Conservation (phyloP, 2,888 invertebrate species). For the Ochlodes sylvanus region DNA sequence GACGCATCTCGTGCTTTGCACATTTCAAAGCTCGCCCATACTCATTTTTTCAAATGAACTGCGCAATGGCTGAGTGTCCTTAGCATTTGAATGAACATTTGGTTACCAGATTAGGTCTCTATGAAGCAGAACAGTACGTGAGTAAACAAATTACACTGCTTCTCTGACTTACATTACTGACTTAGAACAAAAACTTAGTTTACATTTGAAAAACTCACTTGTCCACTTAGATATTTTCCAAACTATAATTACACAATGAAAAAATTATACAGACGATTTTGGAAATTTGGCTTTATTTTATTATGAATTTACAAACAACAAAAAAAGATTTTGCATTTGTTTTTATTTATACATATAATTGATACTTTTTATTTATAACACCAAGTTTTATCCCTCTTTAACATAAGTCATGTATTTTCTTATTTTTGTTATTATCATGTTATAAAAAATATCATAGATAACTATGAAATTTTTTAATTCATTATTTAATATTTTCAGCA, state of each 20-base stretch:
- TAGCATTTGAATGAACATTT: conserved; percentile 82
- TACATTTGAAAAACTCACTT: conserved; percentile 50
- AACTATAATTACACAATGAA: conserved; percentile 34
- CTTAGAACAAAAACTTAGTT: conserved; percentile 49
- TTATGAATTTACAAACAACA: too few species aligned
- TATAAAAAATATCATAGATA: too few species aligned
- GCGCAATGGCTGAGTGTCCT: conserved; percentile 62
- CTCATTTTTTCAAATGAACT: conserved; percentile 69
- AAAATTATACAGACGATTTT: conserved; percentile 43
- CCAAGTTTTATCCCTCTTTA: too few species aligned
- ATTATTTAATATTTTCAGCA: too few species aligned
- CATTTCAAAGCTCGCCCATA: conserved; percentile 73
- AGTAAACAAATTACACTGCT: conserved; percentile 68
- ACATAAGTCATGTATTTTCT: too few species aligned
- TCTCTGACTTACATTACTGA: conserved; percentile 61
- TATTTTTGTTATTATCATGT: too few species aligned
- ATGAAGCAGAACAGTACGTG: conserved; percentile 66
- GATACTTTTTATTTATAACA: too few species aligned
- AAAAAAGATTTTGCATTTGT: too few species aligned
- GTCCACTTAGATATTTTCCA: conserved; percentile 18
- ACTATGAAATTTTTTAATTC: too few species aligned
- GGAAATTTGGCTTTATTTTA: too few species aligned
- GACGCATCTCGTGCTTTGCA: conserved; percentile 81
- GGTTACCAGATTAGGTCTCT: conserved; percentile 82
- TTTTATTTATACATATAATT: too few species aligned